Base-by-base conservation (phyloP, 2,888 invertebrate genomes). In the Meiosimyza platycephala region DNA sequence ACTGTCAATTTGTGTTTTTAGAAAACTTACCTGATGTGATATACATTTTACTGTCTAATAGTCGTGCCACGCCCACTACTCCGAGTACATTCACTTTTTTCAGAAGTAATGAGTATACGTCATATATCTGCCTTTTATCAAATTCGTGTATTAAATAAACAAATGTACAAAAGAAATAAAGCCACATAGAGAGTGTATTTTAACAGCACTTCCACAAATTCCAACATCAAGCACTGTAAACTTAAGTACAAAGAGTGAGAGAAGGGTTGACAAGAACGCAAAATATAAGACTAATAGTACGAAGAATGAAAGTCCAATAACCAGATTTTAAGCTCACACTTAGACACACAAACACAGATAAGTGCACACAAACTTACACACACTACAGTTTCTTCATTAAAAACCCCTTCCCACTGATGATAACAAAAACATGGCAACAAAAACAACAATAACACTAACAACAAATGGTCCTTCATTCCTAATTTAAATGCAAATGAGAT, bases 401-500 rank as follows among this genome's bases (percentile, higher is more conserved):
- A 72, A 40, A 74, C 62, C 63, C 71, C 69, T 70, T 70, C 52
- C 52, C 16, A 47, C n/a, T 57, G 51, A 64, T 64, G n/a, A 11
- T 55, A 33, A 52, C 66, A 40, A 51, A 69, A 60, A 59, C 50
- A 54, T 22, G 66, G 59, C 63, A 68, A 52, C 51, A 71, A 57
- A 47, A 52, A 62, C 63, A 63, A 22, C 60, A 72, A 48, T 28
- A 57, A 59, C 48, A 70, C 13, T 50, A 60, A 63, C 48, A 51
- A 69, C 66, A 64, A 67, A 72, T 69, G 69, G 76, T 60, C 70
- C 72, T 78, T 76, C 75, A 74, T 77, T 79, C 74, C 76, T 79
- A 79, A 79, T 79, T 79, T 77, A 77, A 77, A 78, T 78, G 78
- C 76, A 79, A 78, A 79, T 79, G 76, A 78, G 78, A 77, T 79